A percentile compares a stretch with the other conserved stretches of the same genome.
phyloP scores from a whole-genome alignment of 1,140 invertebrate species.

The Pseudomyrmex cubaensis region DNA sequence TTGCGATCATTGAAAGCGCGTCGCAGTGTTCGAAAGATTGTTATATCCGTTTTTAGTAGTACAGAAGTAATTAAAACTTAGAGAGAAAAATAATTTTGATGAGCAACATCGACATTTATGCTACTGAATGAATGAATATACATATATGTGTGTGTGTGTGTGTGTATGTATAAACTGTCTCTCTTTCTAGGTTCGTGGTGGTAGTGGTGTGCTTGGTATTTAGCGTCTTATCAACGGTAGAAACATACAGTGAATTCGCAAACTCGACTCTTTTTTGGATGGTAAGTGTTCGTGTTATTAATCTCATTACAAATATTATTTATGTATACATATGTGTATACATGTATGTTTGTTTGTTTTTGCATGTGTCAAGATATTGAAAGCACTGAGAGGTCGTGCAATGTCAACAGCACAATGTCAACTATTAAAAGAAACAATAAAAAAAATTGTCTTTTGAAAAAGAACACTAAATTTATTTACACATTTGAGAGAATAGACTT shows the following conservation, averaged over 20 bases:
- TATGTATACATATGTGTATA: conserved; percentile 16
- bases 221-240: conserved; percentile 91
- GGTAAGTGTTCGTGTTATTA: conserved; percentile 85
- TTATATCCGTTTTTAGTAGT: background rate
- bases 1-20: background rate
- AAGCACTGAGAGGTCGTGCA: conserved; percentile 6
- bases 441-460: conserved; percentile 17
- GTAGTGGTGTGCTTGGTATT: conserved; percentile 92
- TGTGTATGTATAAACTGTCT: conserved; percentile 43
- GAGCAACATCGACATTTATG: background rate
- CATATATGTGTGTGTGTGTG: too few relatives aligned
- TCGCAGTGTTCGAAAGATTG: background rate
- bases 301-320: conserved; percentile 5
- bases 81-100: background rate
- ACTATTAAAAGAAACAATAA: conserved; percentile 1
- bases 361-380: conserved; percentile 2
- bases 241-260: conserved; percentile 89
- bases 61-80: background rate
- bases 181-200: conserved; percentile 91
- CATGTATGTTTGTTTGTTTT: background rate
- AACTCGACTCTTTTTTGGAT: conserved; percentile 92
- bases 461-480: background rate
- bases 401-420: background rate
- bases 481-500: conserved; percentile 10
- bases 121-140: background rate